Evolutionary conservation across 2,113 vertebrate species (phyloP).

Genomic region (Suncus etruscus): DNA sequence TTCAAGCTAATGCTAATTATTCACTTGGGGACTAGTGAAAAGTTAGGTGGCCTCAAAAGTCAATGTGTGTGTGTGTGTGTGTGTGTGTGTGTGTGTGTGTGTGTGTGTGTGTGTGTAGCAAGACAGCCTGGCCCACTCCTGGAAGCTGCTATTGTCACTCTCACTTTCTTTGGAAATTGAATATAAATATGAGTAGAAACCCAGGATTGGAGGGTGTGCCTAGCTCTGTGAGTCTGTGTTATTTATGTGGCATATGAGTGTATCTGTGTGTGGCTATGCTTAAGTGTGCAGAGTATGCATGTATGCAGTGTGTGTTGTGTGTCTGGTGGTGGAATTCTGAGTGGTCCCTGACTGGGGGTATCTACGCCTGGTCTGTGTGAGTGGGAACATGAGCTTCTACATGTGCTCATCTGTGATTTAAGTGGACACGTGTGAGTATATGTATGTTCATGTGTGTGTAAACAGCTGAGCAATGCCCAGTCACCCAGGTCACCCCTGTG

Average conservation of each 20-base stretch:
- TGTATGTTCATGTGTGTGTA: not conserved
- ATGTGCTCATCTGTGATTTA: no score
- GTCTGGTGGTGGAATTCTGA: no score
- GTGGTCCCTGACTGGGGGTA: not conserved
- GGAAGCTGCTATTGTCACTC: not conserved
- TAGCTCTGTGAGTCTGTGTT: no score
- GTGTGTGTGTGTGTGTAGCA: not conserved
- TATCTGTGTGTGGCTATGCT: not conserved
- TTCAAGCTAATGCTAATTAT: not conserved
- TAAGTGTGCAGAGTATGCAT: not conserved
- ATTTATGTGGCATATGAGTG: not conserved
- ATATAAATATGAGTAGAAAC: not conserved
- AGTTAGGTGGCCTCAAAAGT: not conserved
- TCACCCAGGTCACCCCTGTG: not conserved
- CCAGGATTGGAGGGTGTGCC: not conserved
- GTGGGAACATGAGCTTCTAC: no score
- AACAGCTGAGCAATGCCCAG: not conserved
- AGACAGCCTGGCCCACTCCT: not conserved
- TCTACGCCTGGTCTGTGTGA: no score
- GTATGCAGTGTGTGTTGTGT: not conserved
- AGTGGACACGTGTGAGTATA: no score
- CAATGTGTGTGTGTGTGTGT: not conserved
- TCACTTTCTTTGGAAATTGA: not conserved
- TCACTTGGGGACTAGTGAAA: not conserved
- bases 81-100: no score